Conservation (phyloP, 1,140 invertebrate species). For the Diachasmimorpha longicaudata region DNA sequence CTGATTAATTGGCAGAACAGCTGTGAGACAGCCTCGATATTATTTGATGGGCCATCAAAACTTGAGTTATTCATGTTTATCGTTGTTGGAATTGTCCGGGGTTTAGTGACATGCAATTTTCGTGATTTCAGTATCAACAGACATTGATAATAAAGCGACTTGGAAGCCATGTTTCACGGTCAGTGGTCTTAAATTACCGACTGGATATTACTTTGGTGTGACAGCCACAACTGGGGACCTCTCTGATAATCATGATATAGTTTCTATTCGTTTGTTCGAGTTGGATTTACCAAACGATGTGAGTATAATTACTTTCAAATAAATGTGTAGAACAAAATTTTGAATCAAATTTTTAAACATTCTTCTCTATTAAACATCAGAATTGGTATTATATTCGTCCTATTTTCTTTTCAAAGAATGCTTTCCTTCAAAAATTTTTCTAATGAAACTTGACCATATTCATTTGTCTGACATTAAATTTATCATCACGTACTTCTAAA, state of each 20-base stretch:
- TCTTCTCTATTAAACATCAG: no score
- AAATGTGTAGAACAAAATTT: no score
- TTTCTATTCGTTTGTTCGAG: slow-evolving; percentile 90
- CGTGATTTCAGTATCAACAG: slow-evolving; percentile 77
- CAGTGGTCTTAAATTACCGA: slow-evolving; percentile 88
- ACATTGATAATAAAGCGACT: slow-evolving; percentile 88
- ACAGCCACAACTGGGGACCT: slow-evolving; percentile 96
- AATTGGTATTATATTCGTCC: no score
- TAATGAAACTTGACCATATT: not conserved
- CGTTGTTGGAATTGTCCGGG: not conserved
- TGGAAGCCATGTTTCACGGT: slow-evolving; percentile 96
- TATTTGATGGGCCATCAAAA: not conserved
- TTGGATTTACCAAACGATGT: slow-evolving; percentile 78
- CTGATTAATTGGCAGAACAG: not conserved
- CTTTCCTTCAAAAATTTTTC: not conserved
- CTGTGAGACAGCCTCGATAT: not conserved
- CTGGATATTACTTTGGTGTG: slow-evolving; percentile 94
- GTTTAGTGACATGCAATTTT: not conserved
- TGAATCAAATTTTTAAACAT: no score
- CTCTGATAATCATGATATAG: slow-evolving; percentile 95
- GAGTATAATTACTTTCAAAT: no score
- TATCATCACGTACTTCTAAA: not conserved
- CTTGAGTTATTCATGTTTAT: not conserved
- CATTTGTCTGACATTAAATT: no score
- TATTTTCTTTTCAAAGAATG: no score